phyloP scores from a whole-genome alignment of 2,113 vertebrate genomes.

The Ascaphus truei region DNA sequence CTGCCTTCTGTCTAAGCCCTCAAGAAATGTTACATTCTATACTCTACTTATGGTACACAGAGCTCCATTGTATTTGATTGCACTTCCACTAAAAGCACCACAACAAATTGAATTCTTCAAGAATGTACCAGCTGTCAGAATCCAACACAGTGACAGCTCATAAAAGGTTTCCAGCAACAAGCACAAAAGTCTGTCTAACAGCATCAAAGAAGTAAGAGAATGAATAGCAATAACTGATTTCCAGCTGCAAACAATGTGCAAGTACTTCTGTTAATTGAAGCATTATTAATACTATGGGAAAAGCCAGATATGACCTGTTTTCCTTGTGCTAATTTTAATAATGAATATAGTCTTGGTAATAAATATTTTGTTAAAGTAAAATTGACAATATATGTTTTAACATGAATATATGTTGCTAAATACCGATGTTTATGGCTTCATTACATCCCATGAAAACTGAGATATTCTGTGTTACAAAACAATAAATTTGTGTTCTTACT shows the following conservation, averaged over 20 bases:
- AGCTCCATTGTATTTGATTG: conserved; percentile 28
- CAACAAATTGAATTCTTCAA: conserved; percentile 30
- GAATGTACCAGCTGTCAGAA: conserved; percentile 26
- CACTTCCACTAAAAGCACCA: conserved; percentile 29
- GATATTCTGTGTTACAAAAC: too few species aligned
- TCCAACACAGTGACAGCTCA: conserved; percentile 4
- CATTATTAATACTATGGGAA: too few species aligned
- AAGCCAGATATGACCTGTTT: too few species aligned
- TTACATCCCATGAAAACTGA: too few species aligned
- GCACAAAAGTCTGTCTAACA: conserved; percentile 9
- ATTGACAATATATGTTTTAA: too few species aligned
- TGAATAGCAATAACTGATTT: conserved; percentile 25
- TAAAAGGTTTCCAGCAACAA: conserved; percentile 25
- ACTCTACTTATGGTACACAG: background rate
- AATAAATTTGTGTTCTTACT: too few species aligned
- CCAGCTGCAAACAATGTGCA: background rate
- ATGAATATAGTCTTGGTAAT: too few species aligned
- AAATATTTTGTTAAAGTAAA: too few species aligned
- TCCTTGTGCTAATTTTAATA: too few species aligned
- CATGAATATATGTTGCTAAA: too few species aligned
- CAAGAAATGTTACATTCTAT: background rate
- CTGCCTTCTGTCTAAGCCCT: background rate
- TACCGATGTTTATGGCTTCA: too few species aligned
- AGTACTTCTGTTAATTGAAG: too few species aligned
- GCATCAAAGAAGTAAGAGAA: conserved; percentile 24